Percentiles rank a stretch among this genome's conserved stretches.
phyloP scores from a whole-genome alignment of 2,888 invertebrate species.

The Heliconius erato region DNA sequence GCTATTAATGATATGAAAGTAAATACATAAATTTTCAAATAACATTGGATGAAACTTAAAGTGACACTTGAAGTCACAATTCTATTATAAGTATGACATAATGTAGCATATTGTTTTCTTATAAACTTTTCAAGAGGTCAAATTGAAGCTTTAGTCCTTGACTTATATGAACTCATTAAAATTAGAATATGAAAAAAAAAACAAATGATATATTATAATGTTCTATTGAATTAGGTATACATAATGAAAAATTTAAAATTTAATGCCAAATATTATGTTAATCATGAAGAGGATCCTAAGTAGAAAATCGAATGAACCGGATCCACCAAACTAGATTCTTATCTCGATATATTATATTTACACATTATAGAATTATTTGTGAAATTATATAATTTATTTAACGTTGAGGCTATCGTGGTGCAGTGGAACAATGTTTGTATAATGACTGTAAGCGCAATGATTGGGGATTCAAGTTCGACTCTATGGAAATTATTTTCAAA shows the following conservation, averaged over 20 bases:
- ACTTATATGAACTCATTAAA: slow-evolving; percentile 31
- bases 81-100: not conserved
- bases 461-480: not conserved
- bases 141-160: slow-evolving; percentile 1
- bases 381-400: not conserved
- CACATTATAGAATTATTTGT: not conserved
- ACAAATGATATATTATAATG: slow-evolving; percentile 44
- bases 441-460: not conserved
- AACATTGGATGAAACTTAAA: not conserved
- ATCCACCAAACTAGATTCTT: slow-evolving; percentile 44
- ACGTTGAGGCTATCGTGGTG: not conserved
- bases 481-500: not conserved
- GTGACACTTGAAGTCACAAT: not conserved
- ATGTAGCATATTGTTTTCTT: not conserved
- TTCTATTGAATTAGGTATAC: slow-evolving; percentile 40
- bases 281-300: slow-evolving; percentile 32
- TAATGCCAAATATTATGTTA: slow-evolving; percentile 35
- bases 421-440: not conserved
- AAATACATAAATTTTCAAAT: too few relatives aligned
- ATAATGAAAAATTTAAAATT: slow-evolving; percentile 37
- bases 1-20: too few relatives aligned
- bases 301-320: slow-evolving; percentile 47
- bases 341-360: slow-evolving; percentile 27
- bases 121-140: not conserved
- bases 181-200: slow-evolving; percentile 14